A percentile compares a stretch with the other conserved stretches of the same genome.
Conservation (phyloP, 2,797 vertebrate species). For the Eulemur mongoz region DNA sequence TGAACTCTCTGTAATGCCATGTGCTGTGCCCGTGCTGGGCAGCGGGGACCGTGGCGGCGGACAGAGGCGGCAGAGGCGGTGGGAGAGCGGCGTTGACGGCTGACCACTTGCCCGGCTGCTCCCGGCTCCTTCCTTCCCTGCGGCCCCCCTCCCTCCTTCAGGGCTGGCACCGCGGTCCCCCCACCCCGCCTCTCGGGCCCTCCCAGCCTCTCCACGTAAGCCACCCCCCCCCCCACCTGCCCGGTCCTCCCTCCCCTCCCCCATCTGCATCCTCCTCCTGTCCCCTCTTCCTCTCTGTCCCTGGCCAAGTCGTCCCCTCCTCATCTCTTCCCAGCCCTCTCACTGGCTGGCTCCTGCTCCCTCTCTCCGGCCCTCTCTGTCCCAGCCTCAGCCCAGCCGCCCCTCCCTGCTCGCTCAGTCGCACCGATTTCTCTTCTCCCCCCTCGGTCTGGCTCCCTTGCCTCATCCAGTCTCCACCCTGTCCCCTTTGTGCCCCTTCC, state of each 20-base stretch:
- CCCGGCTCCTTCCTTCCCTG: not conserved
- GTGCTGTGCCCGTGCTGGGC: constrained; percentile 40
- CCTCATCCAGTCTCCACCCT: constrained; percentile 59
- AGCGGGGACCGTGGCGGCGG: constrained; percentile 40
- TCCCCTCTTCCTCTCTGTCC: constrained; percentile 57
- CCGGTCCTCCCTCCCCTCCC: constrained; percentile 59
- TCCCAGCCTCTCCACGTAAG: constrained; percentile 63
- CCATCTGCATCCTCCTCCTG: constrained; percentile 54
- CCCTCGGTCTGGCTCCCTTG: not conserved
- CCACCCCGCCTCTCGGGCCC: constrained; percentile 56
- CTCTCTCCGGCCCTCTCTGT: not conserved
- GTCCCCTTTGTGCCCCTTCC: constrained; percentile 73
- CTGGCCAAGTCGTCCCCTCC: constrained; percentile 50
- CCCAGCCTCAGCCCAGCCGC: not conserved
- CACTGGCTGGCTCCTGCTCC: not conserved
- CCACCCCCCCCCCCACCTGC: constrained; percentile 58
- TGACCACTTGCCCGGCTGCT: constrained; percentile 59
- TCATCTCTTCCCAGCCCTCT: constrained; percentile 22
- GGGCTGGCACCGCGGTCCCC: constrained; percentile 58
- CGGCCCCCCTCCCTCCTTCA: not conserved
- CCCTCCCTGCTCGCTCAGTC: not conserved
- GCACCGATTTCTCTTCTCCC: not conserved
- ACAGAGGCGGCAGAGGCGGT: constrained; percentile 28
- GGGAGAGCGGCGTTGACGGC: constrained; percentile 56
- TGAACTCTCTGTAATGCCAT: constrained; percentile 51